These are phyloP conservation scores for Sinocyclocheilus grahami DNA, from an alignment of 2,113 vertebrate genomes.

Conservation along the genomic window DNA sequence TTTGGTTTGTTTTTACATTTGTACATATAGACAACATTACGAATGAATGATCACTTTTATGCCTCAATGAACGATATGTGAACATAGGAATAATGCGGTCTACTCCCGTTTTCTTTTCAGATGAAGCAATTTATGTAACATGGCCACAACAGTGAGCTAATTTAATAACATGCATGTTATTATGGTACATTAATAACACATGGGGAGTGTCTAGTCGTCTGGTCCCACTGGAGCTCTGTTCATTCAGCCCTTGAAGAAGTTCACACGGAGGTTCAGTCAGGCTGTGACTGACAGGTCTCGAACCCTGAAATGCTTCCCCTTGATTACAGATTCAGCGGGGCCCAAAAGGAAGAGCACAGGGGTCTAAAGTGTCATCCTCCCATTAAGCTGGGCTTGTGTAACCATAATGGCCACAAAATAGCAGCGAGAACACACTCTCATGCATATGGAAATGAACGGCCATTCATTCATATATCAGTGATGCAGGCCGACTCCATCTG, in stretches of 20 bases:
- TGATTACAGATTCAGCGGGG: conserved; percentile 68
- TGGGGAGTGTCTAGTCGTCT: background rate
- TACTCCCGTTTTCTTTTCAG: background rate
- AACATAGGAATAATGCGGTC: background rate
- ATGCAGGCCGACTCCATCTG: conserved; percentile 35
- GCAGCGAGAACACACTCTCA: conserved; percentile 62
- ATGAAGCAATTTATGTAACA: conserved; percentile 31
- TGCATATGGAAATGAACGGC: conserved; percentile 70
- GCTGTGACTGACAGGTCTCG: conserved; percentile 72
- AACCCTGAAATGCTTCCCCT: conserved; percentile 57
- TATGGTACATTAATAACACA: conserved; percentile 13
- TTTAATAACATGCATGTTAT: conserved; percentile 33
- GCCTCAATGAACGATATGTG: background rate
- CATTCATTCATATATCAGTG: conserved; percentile 68
- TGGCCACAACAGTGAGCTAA: background rate
- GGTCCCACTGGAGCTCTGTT: conserved; percentile 36
- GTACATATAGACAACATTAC: background rate
- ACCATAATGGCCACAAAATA: conserved; percentile 62
- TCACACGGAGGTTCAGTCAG: conserved; percentile 41
- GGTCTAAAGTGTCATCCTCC: conserved; percentile 55
- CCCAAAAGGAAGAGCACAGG: conserved; percentile 56
- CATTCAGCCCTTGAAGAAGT: conserved; percentile 44
- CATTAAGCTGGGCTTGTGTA: conserved; percentile 59
- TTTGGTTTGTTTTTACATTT: background rate
- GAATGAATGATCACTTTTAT: background rate